Base-by-base conservation (phyloP, 2,113 vertebrate species). In the Argyrosomus japonicus region DNA sequence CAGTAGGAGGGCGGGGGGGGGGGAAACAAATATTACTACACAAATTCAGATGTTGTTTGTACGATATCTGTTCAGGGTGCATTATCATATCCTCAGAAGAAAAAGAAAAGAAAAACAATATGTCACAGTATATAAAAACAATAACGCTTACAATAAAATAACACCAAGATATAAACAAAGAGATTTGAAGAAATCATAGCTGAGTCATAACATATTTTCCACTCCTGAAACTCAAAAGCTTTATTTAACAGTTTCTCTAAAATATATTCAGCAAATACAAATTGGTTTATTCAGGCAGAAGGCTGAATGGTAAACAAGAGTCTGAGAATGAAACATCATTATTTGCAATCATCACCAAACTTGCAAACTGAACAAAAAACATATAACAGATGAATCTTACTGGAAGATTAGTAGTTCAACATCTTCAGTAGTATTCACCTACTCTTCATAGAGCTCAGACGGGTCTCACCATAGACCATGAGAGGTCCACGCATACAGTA, bases 201-300 rank as follows among this genome's bases (percentile, higher is more conserved):
- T 36, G 71, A 83, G 57, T 84, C 75, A 87, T 70, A 47, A 67
- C 62, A 67, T 56, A 15, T 21, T 45, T 58, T 86, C 19, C 17
- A 18, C 19, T 57, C n/a, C 36, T 48, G 25, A 64, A 67, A 64
- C 21, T 56, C 23, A 32, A 48, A 43, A 15, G 32, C 36, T 36
- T 58, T 36, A 75, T 69, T 79, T 36, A 56, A 29, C 53, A 72
- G 11, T 53, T 14, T 65, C 60, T 76, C 19, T 32, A 61, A 45
- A 51, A 73, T 27, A 51, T 5, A 7, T 25, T 47, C 18, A 68
- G 15, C 60, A 57, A 65, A 68, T 8, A 58, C 57, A 18, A 18
- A 8, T 5, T 63, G 40, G 10, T 74, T 77, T 68, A 64, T 75
- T 80, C 40, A 40, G 43, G n/a, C 36, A 68, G 27, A 43, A 14